Evolutionary conservation across 2,113 vertebrate genomes (phyloP), one percentile per base, ranked within the genome.

Genomic region (Clinocottus analis): DNA sequence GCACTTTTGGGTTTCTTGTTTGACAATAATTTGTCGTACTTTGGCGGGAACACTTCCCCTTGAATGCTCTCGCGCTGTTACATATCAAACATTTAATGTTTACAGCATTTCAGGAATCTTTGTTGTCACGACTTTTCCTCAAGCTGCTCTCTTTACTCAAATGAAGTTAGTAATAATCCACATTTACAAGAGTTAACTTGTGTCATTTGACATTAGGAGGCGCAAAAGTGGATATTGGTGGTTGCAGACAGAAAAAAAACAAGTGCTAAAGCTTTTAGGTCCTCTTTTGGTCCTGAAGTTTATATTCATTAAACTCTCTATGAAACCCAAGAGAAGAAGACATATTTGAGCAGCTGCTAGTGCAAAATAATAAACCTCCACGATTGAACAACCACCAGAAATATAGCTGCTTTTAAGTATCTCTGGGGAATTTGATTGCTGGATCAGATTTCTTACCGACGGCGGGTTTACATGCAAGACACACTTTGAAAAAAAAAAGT

Each of bases 381-480:
- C 63, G 9, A 45, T 19, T 39, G 23, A 43, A 43, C 10, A 9
- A 33, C 29, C 2, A 61, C 17, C 13, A 47, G 4, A 23, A 7
- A 45, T 37, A 37, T 21, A 55, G 16, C 8, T 45, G 39, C 45
- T 65, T 65, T 53, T 19, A 27, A 56, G 8, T 39, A 39, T 69
- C 21, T 35, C 13, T 14, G 29, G 3, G 21, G 13, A 23, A 21
- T 16, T 0, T 43, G 45, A 68, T 29, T 39, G 29, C 16, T 39
- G 11, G 64, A 61, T 74, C 25, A 49, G 37, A 17, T 64, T 60
- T 72, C 51, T 72, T 60, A 21, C 16, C 1, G 2, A 2, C 16
- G 5, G 56, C 60, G n/a, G 55, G 23, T 74, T 85, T 41, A 72
- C 51, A 74, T 19, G 76, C 41, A 66, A 61, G 16, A 75, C 27